These are phyloP conservation scores for Leptothorax acervorum DNA, from an alignment of 2,888 invertebrate species.

Conservation along the genomic window DNA sequence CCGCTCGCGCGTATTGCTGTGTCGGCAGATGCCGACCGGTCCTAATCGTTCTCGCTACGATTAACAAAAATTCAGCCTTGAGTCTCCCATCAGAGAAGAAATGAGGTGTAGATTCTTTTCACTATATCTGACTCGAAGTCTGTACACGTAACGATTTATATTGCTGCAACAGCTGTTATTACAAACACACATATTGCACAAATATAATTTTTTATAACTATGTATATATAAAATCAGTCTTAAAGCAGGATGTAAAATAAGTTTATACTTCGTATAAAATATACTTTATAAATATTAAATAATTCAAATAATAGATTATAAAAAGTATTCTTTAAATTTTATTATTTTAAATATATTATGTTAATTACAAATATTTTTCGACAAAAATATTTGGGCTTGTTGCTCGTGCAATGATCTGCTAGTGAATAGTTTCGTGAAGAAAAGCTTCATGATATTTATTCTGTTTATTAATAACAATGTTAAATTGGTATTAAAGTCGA, in stretches of 20 bases:
- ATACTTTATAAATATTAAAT: background rate
- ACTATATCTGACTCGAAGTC: background rate
- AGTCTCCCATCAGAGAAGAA: background rate
- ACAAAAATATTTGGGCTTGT: background rate
- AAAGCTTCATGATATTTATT: background rate
- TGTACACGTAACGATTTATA: background rate
- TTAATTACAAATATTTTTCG: background rate
- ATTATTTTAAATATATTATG: background rate
- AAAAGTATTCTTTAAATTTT: background rate
- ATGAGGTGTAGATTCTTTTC: constrained; percentile 2
- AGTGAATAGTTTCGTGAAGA: background rate
- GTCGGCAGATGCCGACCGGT: constrained; percentile 33
- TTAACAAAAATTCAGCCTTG: constrained; percentile 41
- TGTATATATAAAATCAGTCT: background rate
- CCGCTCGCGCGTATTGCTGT: constrained; percentile 40
- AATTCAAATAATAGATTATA: background rate
- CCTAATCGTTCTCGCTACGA: constrained; percentile 1
- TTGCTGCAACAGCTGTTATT: background rate
- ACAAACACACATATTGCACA: background rate
- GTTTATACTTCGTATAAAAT: background rate
- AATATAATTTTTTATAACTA: background rate
- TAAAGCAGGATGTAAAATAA: background rate
- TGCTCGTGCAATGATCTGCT: background rate
- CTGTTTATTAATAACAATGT: background rate
- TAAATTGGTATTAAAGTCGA: background rate